Base-by-base conservation (phyloP, 2,113 vertebrate genomes). In the Ceuthmochares aereus region DNA sequence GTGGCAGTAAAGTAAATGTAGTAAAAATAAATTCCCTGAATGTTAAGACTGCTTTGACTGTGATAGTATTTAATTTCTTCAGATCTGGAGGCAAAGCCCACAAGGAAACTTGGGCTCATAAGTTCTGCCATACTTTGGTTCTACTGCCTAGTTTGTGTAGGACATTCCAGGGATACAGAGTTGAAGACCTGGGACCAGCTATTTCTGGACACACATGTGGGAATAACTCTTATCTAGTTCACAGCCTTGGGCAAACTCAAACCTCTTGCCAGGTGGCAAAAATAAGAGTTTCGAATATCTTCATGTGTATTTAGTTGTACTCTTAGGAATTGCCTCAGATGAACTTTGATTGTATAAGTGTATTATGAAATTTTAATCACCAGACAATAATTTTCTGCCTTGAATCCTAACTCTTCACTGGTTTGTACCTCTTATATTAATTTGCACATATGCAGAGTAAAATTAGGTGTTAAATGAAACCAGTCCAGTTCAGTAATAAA, bases 381-480 rank as follows among this genome's bases (percentile, higher is more conserved):
- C 34, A 75, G 49, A n/a, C 27, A 62, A 75, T 26, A 45, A 49
- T 88, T 70, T 85, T 85, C 68, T 66, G 59, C 45, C 54, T 83
- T 68, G 49, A 70, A 85, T 88, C 21, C 22, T 76, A 77, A 66
- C 86, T 93, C 94, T 66, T 88, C 19, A 55, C 19, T 37, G 90
- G 15, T 86, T 95, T 86, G 72, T 86, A 86, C 68, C 64, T 89
- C 1, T 0, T 47, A 29, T 70, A 84, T 85, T 92, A 89, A 95
- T 93, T 95, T 89, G 63, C 83, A 95, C 88, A 42, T 70, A 68
- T 55, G 63, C 72, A 88, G 55, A 62, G 26, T 86, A 55, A 85
- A 85, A 86, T 84, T 69, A 92, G 34, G 79, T 88, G 90, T 80
- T 92, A 94, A 97, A 90, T 88, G 64, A 92, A 95, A 89, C 47